Evolutionary conservation across 2,797 vertebrate genomes (phyloP).

Genomic region (Argya squamiceps): DNA sequence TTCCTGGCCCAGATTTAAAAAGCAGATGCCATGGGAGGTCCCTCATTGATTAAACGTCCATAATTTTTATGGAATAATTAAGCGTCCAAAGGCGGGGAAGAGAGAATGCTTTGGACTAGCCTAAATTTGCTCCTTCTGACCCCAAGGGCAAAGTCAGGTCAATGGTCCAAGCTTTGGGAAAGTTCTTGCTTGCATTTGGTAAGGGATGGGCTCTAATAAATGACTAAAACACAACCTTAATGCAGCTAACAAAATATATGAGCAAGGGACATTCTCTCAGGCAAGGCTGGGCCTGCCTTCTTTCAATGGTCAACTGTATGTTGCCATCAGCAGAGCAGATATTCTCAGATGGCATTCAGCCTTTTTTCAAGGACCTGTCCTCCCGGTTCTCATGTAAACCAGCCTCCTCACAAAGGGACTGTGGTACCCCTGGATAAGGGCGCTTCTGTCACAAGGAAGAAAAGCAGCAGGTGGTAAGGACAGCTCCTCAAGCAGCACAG

Average conservation of each 20-base stretch:
- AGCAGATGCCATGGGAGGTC: neutral
- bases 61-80: neutral
- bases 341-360: neutral
- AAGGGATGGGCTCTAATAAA: neutral
- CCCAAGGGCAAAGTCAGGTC: neutral
- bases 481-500: neutral
- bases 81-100: neutral
- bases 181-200: neutral
- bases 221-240: neutral
- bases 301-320: neutral
- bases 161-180: neutral
- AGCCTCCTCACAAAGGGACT: neutral
- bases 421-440: neutral
- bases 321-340: neutral
- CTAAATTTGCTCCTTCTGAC: neutral
- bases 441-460: neutral
- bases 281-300: neutral
- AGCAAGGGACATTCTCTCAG: neutral
- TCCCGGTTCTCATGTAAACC: neutral
- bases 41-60: neutral
- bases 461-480: neutral
- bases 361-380: neutral
- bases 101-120: neutral
- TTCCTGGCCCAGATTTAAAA: neutral
- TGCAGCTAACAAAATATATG: neutral